Evolutionary conservation across 2,888 invertebrate genomes (phyloP).

Genomic region (Zygogramma bicolorata): DNA sequence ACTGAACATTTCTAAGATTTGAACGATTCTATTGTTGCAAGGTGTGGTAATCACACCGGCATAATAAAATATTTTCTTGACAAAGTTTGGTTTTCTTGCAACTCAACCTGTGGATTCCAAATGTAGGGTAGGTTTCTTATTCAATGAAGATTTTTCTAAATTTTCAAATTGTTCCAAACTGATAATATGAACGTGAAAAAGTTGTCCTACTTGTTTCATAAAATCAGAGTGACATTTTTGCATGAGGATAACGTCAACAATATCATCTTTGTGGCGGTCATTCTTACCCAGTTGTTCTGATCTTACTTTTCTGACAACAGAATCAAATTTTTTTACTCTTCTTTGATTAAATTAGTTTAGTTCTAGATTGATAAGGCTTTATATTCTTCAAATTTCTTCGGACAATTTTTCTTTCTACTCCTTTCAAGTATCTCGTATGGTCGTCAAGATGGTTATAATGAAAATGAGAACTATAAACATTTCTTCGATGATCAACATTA

Average conservation of each 20-base stretch:
- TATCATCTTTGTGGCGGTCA: slow-evolving; percentile 20
- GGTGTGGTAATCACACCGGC: slow-evolving; percentile 20
- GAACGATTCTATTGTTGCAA: slow-evolving; percentile 6
- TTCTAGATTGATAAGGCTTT: slow-evolving; percentile 3
- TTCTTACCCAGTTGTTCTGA: slow-evolving; percentile 12
- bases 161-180: too few species aligned
- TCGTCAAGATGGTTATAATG: slow-evolving; percentile 18
- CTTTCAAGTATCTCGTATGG: slow-evolving; percentile 16
- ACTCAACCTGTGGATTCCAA: slow-evolving; percentile 25
- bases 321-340: slow-evolving; percentile 17
- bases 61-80: too few species aligned
- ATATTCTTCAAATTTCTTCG: slow-evolving; percentile 4
- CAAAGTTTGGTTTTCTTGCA: slow-evolving; percentile 9
- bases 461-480: slow-evolving; percentile 12
- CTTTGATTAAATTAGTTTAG: slow-evolving; percentile 11
- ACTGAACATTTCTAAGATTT: slow-evolving; percentile 20
- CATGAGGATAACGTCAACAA: slow-evolving; percentile 16
- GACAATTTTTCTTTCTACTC: slow-evolving; percentile 17
- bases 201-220: slow-evolving; percentile 21
- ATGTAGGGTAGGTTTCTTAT: slow-evolving; percentile 2
- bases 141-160: too few species aligned
- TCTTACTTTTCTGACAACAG: slow-evolving; percentile 19
- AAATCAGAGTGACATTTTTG: slow-evolving; percentile 7
- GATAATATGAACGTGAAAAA: slow-evolving; percentile 14
- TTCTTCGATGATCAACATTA: neutral